These are phyloP conservation scores for Staurois parvus DNA, from an alignment of 2,797 vertebrate genomes.

Conservation along the genomic window DNA sequence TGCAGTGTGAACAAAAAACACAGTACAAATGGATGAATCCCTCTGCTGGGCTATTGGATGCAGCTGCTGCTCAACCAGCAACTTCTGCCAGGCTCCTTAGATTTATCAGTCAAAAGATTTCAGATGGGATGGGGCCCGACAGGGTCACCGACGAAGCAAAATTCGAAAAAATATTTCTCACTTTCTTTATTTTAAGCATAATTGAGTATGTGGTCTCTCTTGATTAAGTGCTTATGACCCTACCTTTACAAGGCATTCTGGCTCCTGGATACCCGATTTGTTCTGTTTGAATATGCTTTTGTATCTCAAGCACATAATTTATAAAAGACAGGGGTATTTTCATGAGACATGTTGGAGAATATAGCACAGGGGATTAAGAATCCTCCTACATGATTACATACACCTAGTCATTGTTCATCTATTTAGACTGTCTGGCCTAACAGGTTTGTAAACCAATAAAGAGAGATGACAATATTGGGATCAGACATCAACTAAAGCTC, in stretches of 20 bases:
- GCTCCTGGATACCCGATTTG: neutral
- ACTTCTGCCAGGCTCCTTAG: too few relatives aligned
- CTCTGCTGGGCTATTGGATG: too few relatives aligned
- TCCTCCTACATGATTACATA: conserved; percentile 15
- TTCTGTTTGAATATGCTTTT: neutral
- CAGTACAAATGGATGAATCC: too few relatives aligned
- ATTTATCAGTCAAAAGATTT: too few relatives aligned
- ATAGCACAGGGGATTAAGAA: conserved; percentile 31
- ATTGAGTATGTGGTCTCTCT: neutral
- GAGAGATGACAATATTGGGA: conserved; percentile 5
- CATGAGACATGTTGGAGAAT: conserved; percentile 9
- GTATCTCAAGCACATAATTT: neutral
- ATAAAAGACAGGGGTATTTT: conserved; percentile 1
- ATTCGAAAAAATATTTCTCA: neutral
- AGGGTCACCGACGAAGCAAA: too few relatives aligned
- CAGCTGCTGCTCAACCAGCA: too few relatives aligned
- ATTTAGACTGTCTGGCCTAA: conserved; percentile 23
- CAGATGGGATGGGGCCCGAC: too few relatives aligned
- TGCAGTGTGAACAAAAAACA: too few relatives aligned
- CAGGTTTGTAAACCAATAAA: conserved; percentile 27
- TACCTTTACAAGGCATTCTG: neutral
- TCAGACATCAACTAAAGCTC: neutral
- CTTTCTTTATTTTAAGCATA: neutral
- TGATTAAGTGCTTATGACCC: neutral
- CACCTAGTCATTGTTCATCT: conserved; percentile 29